These are phyloP conservation scores for Trichosurus vulpecula DNA, from an alignment of 2,797 vertebrate genomes.

Conservation along the genomic window DNA sequence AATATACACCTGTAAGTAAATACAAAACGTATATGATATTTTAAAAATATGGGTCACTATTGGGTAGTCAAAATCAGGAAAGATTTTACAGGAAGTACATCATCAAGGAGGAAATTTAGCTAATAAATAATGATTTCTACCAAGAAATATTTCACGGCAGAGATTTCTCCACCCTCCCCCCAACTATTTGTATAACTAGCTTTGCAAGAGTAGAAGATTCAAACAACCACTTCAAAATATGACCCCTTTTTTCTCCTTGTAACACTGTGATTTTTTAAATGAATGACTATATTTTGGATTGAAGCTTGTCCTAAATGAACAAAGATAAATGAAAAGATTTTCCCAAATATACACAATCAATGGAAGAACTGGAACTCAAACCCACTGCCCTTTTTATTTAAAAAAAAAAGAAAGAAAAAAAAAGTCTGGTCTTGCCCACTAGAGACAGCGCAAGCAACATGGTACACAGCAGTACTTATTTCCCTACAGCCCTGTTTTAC, in stretches of 20 bases:
- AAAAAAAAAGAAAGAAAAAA: background rate
- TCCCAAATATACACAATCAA: background rate
- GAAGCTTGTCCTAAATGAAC: background rate
- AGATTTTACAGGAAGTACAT: background rate
- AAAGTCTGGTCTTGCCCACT: background rate
- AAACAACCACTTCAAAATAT: background rate
- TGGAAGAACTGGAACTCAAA: background rate
- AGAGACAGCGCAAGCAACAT: background rate
- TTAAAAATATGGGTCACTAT: background rate
- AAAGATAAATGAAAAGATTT: background rate
- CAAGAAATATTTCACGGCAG: conserved; percentile 10
- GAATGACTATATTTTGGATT: background rate
- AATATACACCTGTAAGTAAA: background rate
- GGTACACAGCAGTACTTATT: background rate
- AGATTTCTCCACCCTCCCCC: background rate
- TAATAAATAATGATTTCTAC: background rate
- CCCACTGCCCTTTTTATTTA: background rate
- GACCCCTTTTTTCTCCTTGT: too few relatives aligned
- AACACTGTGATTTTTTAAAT: too few relatives aligned
- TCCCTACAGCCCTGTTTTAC: background rate
- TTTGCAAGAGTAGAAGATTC: background rate
- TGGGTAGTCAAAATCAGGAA: background rate
- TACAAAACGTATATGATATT: background rate
- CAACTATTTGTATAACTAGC: background rate
- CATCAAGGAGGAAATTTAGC: background rate